Base-by-base conservation (phyloP, 2,888 invertebrate genomes). In the Drosophila neonasuta region DNA sequence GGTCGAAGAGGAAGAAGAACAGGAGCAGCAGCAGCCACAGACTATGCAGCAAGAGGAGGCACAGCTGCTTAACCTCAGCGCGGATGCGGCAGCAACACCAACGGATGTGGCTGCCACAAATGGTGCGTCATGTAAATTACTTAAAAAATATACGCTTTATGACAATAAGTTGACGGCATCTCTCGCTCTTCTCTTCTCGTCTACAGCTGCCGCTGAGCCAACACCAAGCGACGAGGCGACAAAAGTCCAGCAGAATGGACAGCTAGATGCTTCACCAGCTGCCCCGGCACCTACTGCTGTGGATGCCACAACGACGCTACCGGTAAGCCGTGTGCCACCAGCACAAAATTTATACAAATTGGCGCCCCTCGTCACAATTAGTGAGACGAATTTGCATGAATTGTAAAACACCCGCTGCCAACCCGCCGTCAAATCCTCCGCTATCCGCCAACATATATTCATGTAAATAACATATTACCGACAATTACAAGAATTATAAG, bases 321-420 rank as follows among this genome's bases (percentile, higher is more conserved):
- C 91, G 90, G 93, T 93, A 92, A 93, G 92, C 91, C 68, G 61
- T 36, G 55, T 61, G 54, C 60, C 36, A 15, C 20, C 39, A 36
- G 39, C 61, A 52, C 70, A 49, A 62, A 71, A 72, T 69, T 74
- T 68, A 68, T 58, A 58, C 70, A 77, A 89, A 85, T 89, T 92
- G 89, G 92, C 92, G 78, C 92, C 92, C 59, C 88, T 92, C 68
- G 91, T 92, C 85, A 91, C 92, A 73, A 92, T 92, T 86, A 93
- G 92, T 82, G 92, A 93, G 90, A 91, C 92, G 67, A 91, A 76
- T 70, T 79, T 79, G 86, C 77, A 77, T 74, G 88, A 84, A 55
- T 67, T 81, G 71, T 84, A 57, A 67, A 49, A 24, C 24, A 24
- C 24, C 24, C 24, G 32, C 58, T 52, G 24, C 32, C 41, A 51